phyloP scores from a whole-genome alignment of 2,797 vertebrate genomes.

The Artibeus lituratus region DNA sequence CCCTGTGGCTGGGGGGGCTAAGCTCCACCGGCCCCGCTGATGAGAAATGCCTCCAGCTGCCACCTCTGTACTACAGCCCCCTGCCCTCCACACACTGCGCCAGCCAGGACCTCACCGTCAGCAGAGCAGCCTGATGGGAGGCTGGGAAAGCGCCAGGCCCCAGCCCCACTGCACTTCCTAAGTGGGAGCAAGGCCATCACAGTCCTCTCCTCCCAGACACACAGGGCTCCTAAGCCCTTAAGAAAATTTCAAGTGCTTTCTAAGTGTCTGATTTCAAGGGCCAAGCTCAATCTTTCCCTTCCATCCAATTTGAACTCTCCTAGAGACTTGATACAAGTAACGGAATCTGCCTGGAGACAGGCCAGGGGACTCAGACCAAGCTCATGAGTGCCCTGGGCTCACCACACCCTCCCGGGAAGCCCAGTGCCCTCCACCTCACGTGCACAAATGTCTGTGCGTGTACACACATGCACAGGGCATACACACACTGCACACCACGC shows the following conservation, averaged over 20 bases:
- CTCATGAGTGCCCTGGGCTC: not conserved
- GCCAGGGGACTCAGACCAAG: not conserved
- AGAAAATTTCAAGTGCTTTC: not conserved
- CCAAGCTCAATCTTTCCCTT: not conserved
- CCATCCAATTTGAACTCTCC: not conserved
- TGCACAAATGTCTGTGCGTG: rapidly evolving
- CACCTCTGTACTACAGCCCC: not conserved
- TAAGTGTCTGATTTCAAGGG: not conserved
- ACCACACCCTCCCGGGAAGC: not conserved
- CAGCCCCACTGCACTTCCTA: not conserved
- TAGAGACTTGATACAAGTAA: not conserved
- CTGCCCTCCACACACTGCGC: not conserved
- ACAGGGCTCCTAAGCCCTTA: not conserved
- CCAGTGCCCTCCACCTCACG: not conserved
- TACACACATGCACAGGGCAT: too few species aligned
- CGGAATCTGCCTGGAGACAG: not conserved
- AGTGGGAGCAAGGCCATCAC: not conserved
- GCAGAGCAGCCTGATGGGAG: not conserved
- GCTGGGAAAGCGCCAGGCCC: not conserved
- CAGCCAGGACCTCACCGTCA: not conserved
- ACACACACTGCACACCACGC: not conserved
- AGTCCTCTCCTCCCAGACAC: not conserved
- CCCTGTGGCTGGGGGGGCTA: not conserved
- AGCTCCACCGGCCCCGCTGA: not conserved
- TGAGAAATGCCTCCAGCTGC: not conserved